These are phyloP conservation scores for Apoda limacodes DNA, from an alignment of 2,888 invertebrate species.

Conservation along the genomic window DNA sequence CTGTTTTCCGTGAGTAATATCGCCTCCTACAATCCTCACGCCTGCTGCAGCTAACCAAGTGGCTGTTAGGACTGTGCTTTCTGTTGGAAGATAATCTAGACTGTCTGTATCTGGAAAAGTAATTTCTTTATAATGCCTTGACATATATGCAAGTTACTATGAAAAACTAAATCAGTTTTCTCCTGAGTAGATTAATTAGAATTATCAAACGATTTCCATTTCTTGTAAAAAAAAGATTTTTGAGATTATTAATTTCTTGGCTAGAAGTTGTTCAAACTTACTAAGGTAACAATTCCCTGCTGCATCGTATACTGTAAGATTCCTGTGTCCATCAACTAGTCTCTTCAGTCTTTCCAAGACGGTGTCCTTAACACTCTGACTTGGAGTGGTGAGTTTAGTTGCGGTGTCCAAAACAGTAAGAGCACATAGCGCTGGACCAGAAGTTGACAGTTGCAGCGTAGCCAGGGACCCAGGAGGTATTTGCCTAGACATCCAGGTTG, in stretches of 20 bases:
- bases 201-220: too few species aligned
- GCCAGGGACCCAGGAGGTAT: constrained; percentile 38
- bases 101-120: constrained; percentile 22
- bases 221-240: too few species aligned
- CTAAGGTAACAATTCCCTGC: constrained; percentile 46
- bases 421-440: constrained; percentile 51
- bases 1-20: constrained; percentile 14
- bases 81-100: constrained; percentile 23
- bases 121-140: neutral
- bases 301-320: constrained; percentile 48
- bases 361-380: constrained; percentile 28
- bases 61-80: constrained; percentile 30
- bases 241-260: too few species aligned
- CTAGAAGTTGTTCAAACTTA: too few species aligned
- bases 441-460: constrained; percentile 34
- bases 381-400: constrained; percentile 30
- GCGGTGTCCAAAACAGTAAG: constrained; percentile 44
- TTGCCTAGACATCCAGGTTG: constrained; percentile 39
- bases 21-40: constrained; percentile 30
- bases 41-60: constrained; percentile 43
- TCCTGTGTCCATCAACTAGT: constrained; percentile 41
- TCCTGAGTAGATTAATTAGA: too few species aligned
- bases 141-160: too few species aligned
- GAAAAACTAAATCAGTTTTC: too few species aligned
- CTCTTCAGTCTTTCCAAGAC: constrained; percentile 30